These are phyloP conservation scores for Callithrix jacchus DNA, from an alignment of 2,113 vertebrate genomes.

Conservation along the genomic window DNA sequence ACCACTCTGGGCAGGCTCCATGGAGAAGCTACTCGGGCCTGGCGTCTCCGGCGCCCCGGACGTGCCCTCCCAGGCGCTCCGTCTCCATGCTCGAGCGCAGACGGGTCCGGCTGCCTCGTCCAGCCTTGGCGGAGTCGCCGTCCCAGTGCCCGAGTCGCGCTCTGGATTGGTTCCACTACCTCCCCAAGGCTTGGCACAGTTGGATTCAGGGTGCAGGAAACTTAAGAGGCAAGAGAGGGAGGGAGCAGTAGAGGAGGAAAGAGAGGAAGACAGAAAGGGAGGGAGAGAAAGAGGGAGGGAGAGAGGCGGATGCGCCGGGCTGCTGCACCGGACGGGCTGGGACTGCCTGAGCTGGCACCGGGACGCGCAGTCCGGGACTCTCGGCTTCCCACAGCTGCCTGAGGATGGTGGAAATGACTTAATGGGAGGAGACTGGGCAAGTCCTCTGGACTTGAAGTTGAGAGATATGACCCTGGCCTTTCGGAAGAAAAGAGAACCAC, in stretches of 20 bases:
- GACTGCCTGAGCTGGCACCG: background rate
- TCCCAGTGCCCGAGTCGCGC: constrained; percentile 31
- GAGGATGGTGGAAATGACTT: constrained; percentile 7
- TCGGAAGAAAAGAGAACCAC: background rate
- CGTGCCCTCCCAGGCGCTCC: constrained; percentile 66
- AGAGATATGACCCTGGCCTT: constrained; percentile 27
- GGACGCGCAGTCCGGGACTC: background rate
- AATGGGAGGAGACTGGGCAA: constrained; percentile 46
- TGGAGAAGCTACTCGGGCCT: constrained; percentile 74
- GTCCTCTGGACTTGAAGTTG: constrained; percentile 68
- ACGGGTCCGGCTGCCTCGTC: constrained; percentile 36
- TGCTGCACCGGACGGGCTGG: constrained; percentile 2
- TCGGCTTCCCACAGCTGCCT: background rate
- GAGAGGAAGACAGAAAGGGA: background rate
- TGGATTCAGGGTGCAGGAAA: constrained; percentile 62
- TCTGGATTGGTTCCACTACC: background rate
- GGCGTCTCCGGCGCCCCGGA: constrained; percentile 67
- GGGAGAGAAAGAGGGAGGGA: background rate
- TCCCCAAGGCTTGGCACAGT: constrained; percentile 48
- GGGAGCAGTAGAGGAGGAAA: background rate
- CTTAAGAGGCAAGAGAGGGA: constrained; percentile 62
- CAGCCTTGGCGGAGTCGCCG: constrained; percentile 29
- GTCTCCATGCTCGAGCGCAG: constrained; percentile 60
- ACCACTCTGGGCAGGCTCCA: constrained; percentile 71
- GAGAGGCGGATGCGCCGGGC: background rate